These are phyloP conservation scores for Trissolcus basalis DNA, from an alignment of 1,140 invertebrate genomes.

Conservation along the genomic window DNA sequence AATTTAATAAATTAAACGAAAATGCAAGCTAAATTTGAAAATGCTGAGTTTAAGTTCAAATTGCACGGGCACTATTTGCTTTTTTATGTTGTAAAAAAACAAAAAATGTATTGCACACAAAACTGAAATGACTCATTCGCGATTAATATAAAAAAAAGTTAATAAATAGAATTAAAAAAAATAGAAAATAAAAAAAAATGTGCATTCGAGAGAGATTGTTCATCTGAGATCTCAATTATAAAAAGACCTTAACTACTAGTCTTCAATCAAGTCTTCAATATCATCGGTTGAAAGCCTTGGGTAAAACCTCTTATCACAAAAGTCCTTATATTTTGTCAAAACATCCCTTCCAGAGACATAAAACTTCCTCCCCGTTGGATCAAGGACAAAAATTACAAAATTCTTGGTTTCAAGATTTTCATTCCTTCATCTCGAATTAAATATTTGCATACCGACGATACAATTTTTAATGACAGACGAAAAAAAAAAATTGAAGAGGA, in stretches of 20 bases:
- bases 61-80: neutral
- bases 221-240: neutral
- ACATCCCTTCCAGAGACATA: neutral
- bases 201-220: neutral
- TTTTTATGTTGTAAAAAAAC: too few species aligned
- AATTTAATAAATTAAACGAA: neutral
- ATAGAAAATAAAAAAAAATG: neutral
- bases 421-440: slow-evolving; percentile 6
- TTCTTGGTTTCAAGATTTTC: slow-evolving; percentile 18
- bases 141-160: neutral
- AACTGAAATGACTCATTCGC: slow-evolving; percentile 13
- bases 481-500: too few species aligned
- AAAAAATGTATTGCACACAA: slow-evolving; percentile 3
- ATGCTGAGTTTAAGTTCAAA: neutral
- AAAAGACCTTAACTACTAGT: neutral
- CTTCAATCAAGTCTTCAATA: slow-evolving; percentile 21
- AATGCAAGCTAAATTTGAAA: neutral
- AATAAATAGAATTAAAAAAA: neutral
- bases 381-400: slow-evolving; percentile 35
- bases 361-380: slow-evolving; percentile 3
- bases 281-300: slow-evolving; percentile 15
- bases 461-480: neutral
- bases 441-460: neutral
- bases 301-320: slow-evolving; percentile 30
- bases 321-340: slow-evolving; percentile 9